A percentile compares a stretch with the other conserved stretches of the same genome.
phyloP scores from a whole-genome alignment of 2,797 vertebrate genomes.

The Fratercula arctica region DNA sequence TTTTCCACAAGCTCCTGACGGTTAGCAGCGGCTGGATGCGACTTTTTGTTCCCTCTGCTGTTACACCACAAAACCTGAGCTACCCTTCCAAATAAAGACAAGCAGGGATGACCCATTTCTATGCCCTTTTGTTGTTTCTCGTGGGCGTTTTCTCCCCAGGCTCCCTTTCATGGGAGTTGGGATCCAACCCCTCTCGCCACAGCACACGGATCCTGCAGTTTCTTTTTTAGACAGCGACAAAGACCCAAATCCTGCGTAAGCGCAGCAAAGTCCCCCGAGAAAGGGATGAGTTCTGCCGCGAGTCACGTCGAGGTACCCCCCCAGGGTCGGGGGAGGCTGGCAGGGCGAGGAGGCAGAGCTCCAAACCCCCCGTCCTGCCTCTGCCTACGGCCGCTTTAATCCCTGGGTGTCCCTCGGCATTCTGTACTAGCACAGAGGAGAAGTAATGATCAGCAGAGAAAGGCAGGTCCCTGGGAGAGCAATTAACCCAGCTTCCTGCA shows the following conservation, averaged over 20 bases:
- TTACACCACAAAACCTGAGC: not conserved
- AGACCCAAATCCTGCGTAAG: not conserved
- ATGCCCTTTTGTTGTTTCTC: not conserved
- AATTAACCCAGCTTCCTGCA: not conserved
- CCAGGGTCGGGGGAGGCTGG: not conserved
- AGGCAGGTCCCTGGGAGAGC: not conserved
- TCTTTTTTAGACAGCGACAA: not conserved
- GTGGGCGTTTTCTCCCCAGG: not conserved
- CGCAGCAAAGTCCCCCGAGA: not conserved
- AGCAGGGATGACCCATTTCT: not conserved
- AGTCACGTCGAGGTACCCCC: accelerated
- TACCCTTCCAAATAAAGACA: not conserved
- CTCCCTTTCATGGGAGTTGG: not conserved
- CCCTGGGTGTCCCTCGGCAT: not conserved
- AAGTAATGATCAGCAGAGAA: not conserved
- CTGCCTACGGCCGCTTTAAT: not conserved
- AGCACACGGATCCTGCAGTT: not conserved
- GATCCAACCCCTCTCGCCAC: not conserved
- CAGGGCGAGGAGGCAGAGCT: not conserved
- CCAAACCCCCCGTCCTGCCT: not conserved
- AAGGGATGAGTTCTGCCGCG: not conserved
- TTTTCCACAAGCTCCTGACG: constrained; percentile 71
- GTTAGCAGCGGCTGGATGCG: not conserved
- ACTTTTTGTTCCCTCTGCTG: not conserved
- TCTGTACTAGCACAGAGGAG: not conserved